A percentile compares a stretch with the other conserved stretches of the same genome.
Evolutionary conservation across 2,113 vertebrate genomes (phyloP).

Genomic region (Hemicordylus capensis): DNA sequence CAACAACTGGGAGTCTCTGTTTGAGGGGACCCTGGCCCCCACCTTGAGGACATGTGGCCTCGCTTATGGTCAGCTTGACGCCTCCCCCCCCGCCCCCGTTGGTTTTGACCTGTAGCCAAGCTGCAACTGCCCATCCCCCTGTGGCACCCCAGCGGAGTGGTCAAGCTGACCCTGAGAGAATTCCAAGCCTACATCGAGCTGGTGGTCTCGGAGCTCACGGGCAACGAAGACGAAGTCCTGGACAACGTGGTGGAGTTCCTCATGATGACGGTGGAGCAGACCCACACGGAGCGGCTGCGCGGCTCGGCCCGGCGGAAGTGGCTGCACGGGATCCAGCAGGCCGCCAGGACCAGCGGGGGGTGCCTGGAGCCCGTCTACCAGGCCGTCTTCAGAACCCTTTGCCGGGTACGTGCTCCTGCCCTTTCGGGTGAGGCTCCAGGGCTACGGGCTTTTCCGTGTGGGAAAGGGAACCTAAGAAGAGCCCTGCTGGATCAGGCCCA

Average conservation of each 20-base stretch:
- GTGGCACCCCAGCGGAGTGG: constrained; percentile 51
- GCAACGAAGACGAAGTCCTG: constrained; percentile 62
- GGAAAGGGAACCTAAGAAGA: too few relatives aligned
- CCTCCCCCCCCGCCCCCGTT: not conserved
- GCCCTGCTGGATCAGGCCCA: too few relatives aligned
- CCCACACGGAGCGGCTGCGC: constrained; percentile 31
- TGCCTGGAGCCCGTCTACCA: constrained; percentile 71
- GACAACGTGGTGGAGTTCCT: constrained; percentile 76
- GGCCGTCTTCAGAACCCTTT: constrained; percentile 72
- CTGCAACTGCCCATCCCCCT: constrained; percentile 39
- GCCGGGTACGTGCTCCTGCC: constrained; percentile 63
- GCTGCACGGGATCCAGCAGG: constrained; percentile 71
- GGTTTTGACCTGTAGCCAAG: constrained; percentile 53
- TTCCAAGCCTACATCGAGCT: constrained; percentile 76
- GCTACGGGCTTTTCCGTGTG: not conserved
- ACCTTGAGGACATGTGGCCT: accelerated
- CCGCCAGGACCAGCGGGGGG: constrained; percentile 61
- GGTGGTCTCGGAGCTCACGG: constrained; percentile 66
- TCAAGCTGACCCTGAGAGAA: constrained; percentile 66
- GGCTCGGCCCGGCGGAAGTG: constrained; percentile 71
- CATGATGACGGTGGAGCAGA: constrained; percentile 50
- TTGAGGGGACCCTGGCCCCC: too few relatives aligned
- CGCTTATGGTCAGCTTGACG: not conserved
- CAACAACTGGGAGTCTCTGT: too few relatives aligned
- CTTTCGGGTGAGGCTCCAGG: too few relatives aligned